Conservation (phyloP, 2,113 vertebrate genomes). For the Sardina pilchardus region DNA sequence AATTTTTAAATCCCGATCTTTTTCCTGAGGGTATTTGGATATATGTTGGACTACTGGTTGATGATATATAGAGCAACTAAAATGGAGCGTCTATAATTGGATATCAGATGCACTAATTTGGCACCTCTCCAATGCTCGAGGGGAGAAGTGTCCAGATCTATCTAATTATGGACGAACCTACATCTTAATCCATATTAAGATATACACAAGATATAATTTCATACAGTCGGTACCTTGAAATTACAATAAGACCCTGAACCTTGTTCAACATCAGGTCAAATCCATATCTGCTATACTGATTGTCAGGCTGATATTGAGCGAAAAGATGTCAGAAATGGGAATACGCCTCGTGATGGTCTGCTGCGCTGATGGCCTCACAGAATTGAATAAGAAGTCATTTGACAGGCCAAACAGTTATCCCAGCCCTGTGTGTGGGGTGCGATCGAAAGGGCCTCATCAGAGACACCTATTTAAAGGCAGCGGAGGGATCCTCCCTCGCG, state of each 20-base stretch:
- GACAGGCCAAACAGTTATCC: constrained; percentile 12
- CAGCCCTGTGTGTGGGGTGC: background rate
- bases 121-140: background rate
- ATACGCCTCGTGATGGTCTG: background rate
- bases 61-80: background rate
- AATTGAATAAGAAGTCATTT: background rate
- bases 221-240: background rate
- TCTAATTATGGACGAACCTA: background rate
- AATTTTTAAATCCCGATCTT: background rate
- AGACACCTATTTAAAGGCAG: constrained; percentile 7
- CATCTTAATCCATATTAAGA: background rate
- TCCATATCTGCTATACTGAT: background rate
- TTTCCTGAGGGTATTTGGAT: background rate
- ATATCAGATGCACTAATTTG: background rate
- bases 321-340: background rate
- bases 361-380: background rate
- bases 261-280: background rate
- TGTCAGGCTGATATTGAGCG: background rate
- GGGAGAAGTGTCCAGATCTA: background rate
- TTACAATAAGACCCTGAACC: background rate
- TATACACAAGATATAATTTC: background rate
- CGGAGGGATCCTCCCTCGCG: background rate
- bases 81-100: background rate
- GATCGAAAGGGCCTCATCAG: background rate
- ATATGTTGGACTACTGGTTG: background rate